These are phyloP conservation scores for Corvus hawaiiensis DNA, from an alignment of 2,113 vertebrate genomes.

Conservation along the genomic window DNA sequence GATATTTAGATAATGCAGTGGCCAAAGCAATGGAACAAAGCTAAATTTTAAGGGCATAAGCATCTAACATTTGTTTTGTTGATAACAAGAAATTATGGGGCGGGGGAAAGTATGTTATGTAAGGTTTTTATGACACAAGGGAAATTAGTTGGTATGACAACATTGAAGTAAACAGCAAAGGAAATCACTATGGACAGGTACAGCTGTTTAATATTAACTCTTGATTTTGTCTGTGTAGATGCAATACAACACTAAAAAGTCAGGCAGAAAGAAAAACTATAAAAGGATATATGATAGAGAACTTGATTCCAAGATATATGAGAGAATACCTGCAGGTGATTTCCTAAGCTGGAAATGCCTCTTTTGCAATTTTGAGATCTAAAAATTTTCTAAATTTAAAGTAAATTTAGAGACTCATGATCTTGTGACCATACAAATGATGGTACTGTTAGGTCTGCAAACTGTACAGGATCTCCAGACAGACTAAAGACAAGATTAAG, in stretches of 20 bases:
- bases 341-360: neutral
- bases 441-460: neutral
- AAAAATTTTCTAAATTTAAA: neutral
- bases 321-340: neutral
- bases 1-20: neutral
- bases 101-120: rapidly evolving
- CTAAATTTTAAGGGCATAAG: neutral
- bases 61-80: neutral
- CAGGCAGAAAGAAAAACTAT: neutral
- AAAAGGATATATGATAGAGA: neutral
- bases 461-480: neutral
- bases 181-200: neutral
- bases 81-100: neutral
- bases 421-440: neutral
- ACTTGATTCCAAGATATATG: neutral
- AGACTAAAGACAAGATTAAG: neutral
- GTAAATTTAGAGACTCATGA: neutral
- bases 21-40: neutral
- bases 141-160: neutral
- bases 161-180: neutral
- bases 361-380: neutral
- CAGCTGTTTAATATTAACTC: neutral
- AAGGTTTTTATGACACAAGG: neutral
- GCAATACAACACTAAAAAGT: neutral
- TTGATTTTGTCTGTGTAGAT: neutral